These are phyloP conservation scores for Capitulum mitella DNA, from an alignment of 2,888 invertebrate species.

Conservation along the genomic window DNA sequence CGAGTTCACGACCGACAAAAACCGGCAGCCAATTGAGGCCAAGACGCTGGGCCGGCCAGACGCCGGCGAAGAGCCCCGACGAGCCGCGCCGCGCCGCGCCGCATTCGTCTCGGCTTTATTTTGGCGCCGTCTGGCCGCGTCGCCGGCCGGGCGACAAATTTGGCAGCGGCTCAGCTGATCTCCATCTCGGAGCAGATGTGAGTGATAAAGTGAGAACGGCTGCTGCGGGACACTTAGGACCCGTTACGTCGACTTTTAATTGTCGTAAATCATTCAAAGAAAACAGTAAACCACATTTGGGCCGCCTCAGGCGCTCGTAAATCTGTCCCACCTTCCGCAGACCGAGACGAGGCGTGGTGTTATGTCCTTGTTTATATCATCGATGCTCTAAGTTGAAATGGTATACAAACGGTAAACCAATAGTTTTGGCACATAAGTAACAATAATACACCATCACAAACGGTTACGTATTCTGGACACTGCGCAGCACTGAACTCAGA, in stretches of 20 bases:
- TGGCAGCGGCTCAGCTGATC: neutral
- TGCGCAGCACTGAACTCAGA: neutral
- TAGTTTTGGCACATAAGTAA: conserved; percentile 22
- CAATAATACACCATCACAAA: conserved; percentile 24
- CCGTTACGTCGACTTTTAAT: conserved; percentile 11
- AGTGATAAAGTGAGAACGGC: neutral
- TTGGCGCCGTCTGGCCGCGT: neutral
- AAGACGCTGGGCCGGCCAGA: neutral
- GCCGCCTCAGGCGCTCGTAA: neutral
- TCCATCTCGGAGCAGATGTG: neutral
- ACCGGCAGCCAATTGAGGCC: neutral
- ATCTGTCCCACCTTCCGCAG: neutral
- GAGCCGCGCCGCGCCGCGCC: neutral
- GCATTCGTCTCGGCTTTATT: neutral
- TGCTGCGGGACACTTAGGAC: conserved; percentile 8
- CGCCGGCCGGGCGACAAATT: neutral
- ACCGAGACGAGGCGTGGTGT: neutral
- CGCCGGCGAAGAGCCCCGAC: neutral
- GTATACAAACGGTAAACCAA: conserved; percentile 24
- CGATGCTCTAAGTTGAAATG: conserved; percentile 13
- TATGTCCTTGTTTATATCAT: conserved; percentile 20
- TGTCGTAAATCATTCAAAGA: conserved; percentile 3
- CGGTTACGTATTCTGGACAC: conserved; percentile 6
- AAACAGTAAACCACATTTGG: neutral
- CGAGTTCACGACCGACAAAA: neutral